phyloP scores from a whole-genome alignment of 2,797 vertebrate species.

The Neomorphus geoffroyi region DNA sequence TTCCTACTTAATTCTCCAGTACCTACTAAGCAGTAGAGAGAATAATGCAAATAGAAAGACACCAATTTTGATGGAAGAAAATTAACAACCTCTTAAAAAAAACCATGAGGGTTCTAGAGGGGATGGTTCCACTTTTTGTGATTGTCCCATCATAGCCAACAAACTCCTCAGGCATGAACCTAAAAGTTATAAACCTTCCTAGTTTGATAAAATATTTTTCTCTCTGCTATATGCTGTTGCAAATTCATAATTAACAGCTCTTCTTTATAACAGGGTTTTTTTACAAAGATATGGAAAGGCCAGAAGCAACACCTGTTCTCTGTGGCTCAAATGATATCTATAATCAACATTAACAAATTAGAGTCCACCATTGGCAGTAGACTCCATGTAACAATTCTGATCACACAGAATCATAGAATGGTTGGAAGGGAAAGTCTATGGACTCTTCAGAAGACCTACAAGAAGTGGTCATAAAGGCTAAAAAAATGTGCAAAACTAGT shows the following conservation, averaged over 20 bases:
- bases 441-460: not conserved
- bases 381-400: not conserved
- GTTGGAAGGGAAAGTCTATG: not conserved
- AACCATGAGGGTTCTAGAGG: not conserved
- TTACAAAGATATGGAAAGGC: slow-evolving; percentile 5
- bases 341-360: not conserved
- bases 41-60: not conserved
- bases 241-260: not conserved
- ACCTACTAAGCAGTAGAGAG: not conserved
- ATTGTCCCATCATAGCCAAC: not conserved
- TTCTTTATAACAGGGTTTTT: not conserved
- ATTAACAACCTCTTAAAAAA: not conserved
- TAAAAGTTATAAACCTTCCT: not conserved
- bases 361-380: fast-evolving
- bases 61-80: not conserved
- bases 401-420: too few species aligned
- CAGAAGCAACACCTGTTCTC: not conserved
- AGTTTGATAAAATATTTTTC: not conserved
- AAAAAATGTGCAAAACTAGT: not conserved
- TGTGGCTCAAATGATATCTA: fast-evolving
- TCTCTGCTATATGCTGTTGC: not conserved
- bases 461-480: not conserved
- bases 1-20: not conserved
- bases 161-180: not conserved
- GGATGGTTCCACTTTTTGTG: not conserved